Percentiles rank a stretch among this genome's conserved stretches.
phyloP scores from a whole-genome alignment of 2,113 vertebrate species.

The Tretioscincus oriximinensis region DNA sequence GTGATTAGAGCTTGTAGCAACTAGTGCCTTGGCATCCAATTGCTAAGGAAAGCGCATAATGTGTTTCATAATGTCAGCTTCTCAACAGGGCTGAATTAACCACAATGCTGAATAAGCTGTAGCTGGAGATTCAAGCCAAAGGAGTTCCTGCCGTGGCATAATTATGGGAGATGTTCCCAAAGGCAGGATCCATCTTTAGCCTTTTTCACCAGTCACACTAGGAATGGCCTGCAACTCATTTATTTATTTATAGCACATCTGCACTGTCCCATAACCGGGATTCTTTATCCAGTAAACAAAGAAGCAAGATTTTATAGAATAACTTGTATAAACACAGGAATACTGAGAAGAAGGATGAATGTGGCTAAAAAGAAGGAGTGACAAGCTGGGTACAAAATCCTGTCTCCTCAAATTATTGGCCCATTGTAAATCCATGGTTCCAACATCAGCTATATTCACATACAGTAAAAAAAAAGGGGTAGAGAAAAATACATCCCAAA shows the following conservation, averaged over 20 bases:
- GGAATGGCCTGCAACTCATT: not conserved
- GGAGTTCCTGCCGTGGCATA: not conserved
- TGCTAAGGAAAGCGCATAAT: not conserved
- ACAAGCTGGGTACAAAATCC: not conserved
- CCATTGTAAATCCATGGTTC: not conserved
- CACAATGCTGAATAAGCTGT: slow-evolving; percentile 11
- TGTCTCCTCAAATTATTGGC: not conserved
- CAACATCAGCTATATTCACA: too few species aligned
- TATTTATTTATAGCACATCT: not conserved
- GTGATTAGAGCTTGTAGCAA: slow-evolving; percentile 10
- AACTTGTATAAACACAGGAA: not conserved
- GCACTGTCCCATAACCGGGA: not conserved
- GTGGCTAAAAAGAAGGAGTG: not conserved
- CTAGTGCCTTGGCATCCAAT: slow-evolving; percentile 12
- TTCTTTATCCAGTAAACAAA: not conserved
- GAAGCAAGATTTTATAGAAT: not conserved
- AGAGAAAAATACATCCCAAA: too few species aligned
- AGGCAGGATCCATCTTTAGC: not conserved
- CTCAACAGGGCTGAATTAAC: slow-evolving; percentile 8
- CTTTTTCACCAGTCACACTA: not conserved
- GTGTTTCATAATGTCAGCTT: slow-evolving; percentile 14
- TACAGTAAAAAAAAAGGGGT: too few species aligned
- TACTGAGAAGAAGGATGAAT: not conserved
- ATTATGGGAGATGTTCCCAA: not conserved
- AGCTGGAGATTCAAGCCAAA: not conserved